Evolutionary conservation across 2,113 vertebrate genomes (phyloP).

Genomic region (Misgurnus anguillicaudatus): DNA sequence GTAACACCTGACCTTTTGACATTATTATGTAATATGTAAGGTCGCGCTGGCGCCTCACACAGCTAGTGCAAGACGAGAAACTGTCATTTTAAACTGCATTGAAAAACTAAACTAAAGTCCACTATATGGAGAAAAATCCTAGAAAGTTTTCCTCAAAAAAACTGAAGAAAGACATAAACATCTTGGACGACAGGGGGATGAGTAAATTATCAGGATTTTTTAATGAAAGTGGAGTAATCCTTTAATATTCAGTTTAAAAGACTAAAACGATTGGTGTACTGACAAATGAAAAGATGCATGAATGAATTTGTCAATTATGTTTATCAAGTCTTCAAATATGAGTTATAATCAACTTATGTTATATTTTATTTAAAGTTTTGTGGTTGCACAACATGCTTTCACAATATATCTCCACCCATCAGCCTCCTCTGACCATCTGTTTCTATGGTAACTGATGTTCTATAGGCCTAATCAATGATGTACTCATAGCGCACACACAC

Average conservation of each 20-base stretch:
- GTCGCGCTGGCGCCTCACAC: too few species aligned
- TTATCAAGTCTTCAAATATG: conserved; percentile 30
- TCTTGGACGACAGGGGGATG: too few species aligned
- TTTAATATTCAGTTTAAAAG: background rate
- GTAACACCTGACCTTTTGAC: too few species aligned
- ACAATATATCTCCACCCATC: conserved; percentile 39
- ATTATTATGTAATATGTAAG: too few species aligned
- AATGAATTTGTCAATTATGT: conserved; percentile 1
- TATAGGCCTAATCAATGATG: conserved; percentile 53
- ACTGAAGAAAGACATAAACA: too few species aligned
- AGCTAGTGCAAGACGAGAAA: too few species aligned
- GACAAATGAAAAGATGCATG: background rate
- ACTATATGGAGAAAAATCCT: too few species aligned
- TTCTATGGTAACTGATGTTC: conserved; percentile 60
- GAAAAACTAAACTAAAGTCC: too few species aligned
- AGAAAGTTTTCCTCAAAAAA: too few species aligned
- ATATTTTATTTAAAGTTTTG: conserved; percentile 23
- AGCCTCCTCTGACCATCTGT: conserved; percentile 50
- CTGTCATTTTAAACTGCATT: too few species aligned
- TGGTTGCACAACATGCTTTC: conserved; percentile 45
- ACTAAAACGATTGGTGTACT: background rate
- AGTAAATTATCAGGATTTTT: too few species aligned
- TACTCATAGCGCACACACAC: conserved; percentile 33
- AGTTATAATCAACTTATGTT: conserved; percentile 16
- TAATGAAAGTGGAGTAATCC: too few species aligned